Evolutionary conservation across 2,113 vertebrate genomes (phyloP).

Genomic region (Nannospalax galili): DNA sequence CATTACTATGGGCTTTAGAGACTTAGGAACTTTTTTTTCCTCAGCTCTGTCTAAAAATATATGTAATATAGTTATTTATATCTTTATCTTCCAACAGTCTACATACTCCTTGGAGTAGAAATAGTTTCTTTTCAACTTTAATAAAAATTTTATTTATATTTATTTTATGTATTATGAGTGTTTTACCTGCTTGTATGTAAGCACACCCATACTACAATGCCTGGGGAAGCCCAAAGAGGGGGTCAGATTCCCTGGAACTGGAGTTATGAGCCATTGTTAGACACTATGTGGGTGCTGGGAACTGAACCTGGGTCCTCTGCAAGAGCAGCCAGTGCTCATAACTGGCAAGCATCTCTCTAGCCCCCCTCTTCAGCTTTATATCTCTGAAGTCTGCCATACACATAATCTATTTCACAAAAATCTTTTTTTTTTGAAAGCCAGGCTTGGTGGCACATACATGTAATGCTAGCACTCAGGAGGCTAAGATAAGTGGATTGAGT

Average conservation of each 20-base stretch:
- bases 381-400: neutral
- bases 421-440: neutral
- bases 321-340: too few relatives aligned
- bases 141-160: too few relatives aligned
- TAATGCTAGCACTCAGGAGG: neutral
- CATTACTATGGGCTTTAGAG: neutral
- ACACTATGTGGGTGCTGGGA: too few relatives aligned
- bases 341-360: too few relatives aligned
- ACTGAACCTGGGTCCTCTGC: too few relatives aligned
- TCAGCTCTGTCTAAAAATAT: neutral
- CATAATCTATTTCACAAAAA: neutral
- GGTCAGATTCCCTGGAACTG: too few relatives aligned
- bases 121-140: conserved; percentile 21
- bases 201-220: too few relatives aligned
- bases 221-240: too few relatives aligned
- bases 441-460: neutral
- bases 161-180: too few relatives aligned
- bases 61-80: neutral
- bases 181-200: too few relatives aligned
- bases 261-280: too few relatives aligned
- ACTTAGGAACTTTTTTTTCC: neutral
- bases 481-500: neutral
- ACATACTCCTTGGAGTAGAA: neutral
- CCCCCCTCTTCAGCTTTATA: neutral
- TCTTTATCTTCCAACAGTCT: conserved; percentile 1